A percentile compares a stretch with the other conserved stretches of the same genome.
Conservation (phyloP, 2,888 invertebrate species). For the Spicauda simplicius region DNA sequence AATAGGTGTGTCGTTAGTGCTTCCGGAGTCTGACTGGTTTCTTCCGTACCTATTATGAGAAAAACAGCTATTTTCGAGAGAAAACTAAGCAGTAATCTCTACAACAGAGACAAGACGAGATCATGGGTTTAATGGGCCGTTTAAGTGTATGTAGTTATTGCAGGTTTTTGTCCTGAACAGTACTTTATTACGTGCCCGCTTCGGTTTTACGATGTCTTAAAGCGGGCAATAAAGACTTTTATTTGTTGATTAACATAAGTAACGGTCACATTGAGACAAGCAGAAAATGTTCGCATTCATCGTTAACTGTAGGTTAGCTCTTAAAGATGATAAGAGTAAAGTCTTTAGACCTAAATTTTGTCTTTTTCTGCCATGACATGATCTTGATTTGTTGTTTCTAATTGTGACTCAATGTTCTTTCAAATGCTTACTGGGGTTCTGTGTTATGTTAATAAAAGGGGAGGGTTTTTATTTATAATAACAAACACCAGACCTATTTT, state of each 20-base stretch:
- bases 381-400: too few species aligned
- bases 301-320: background rate
- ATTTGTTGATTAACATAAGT: constrained; percentile 34
- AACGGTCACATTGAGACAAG: constrained; percentile 13
- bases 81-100: constrained; percentile 4
- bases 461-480: too few species aligned
- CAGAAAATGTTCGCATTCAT: background rate
- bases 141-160: constrained; percentile 28
- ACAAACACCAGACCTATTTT: too few species aligned
- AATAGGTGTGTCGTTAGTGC: too few species aligned
- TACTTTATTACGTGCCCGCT: constrained; percentile 32
- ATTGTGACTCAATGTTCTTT: too few species aligned
- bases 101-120: constrained; percentile 14
- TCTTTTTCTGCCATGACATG: too few species aligned
- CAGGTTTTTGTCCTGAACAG: constrained; percentile 29
- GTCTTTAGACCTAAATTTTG: too few species aligned
- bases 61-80: background rate
- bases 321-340: too few species aligned
- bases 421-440: too few species aligned
- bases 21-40: too few species aligned
- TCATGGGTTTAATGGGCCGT: constrained; percentile 15
- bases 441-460: too few species aligned
- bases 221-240: constrained; percentile 33
- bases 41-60: too few species aligned
- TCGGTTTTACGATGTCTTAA: constrained; percentile 33